phyloP scores from a whole-genome alignment of 2,888 invertebrate species.

The Hydraecia micacea region DNA sequence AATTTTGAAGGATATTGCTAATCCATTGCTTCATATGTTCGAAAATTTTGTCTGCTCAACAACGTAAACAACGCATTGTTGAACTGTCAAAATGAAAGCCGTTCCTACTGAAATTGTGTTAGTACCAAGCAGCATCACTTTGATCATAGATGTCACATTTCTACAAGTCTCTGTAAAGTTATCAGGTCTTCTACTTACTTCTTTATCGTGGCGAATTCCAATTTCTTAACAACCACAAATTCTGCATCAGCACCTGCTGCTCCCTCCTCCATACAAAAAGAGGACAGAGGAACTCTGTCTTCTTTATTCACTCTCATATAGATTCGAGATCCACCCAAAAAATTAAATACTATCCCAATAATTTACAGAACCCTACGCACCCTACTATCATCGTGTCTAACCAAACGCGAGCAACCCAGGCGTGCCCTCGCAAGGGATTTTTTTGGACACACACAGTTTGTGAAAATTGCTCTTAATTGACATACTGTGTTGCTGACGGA shows the following conservation, averaged over 20 bases:
- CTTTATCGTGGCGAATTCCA: background rate
- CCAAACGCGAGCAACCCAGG: constrained; percentile 35
- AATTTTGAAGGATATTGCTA: no score
- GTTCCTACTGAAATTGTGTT: no score
- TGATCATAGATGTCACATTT: background rate
- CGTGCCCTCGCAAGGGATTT: constrained; percentile 66
- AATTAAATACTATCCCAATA: constrained; percentile 29
- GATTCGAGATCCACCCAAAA: background rate
- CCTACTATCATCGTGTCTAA: constrained; percentile 44
- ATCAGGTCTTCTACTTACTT: background rate
- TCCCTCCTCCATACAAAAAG: no score
- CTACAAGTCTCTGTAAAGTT: background rate
- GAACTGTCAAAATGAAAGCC: no score
- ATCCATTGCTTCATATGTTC: no score
- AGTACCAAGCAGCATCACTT: no score
- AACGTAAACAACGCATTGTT: no score
- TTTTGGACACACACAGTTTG: constrained; percentile 52
- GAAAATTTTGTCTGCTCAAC: no score
- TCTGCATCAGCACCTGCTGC: background rate
- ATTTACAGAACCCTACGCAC: constrained; percentile 12
- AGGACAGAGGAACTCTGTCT: background rate
- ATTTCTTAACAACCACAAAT: background rate
- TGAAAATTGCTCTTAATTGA: constrained; percentile 61
- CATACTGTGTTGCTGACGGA: constrained; percentile 44
- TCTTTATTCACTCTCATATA: background rate